Base-by-base conservation (phyloP, 2,113 vertebrate genomes). In the Edolisoma coerulescens region DNA sequence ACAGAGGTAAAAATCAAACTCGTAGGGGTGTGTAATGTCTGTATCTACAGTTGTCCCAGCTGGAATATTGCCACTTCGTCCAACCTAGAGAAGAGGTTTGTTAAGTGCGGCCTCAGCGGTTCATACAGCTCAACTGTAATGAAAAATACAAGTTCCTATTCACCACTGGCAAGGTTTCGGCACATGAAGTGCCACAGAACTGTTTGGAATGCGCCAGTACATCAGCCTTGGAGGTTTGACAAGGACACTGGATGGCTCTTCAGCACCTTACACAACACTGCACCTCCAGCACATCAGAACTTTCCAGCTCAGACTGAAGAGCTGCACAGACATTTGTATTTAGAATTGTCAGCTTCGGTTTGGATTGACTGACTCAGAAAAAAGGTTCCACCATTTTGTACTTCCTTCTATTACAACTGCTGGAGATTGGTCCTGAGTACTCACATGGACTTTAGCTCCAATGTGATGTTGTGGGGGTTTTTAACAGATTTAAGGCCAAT, bases 1-100 rank as follows among this genome's bases (percentile, higher is more conserved):
- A 98, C 99, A 99, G 98, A 99, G 99, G 98, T 99, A 99, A 99
- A 99, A 99, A 98, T 99, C 99, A 97, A 99, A 99, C 98, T 99
- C 99, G 54, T 99, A 99, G 8, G 99, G 99, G 95, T 99, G 99
- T 4, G 99, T 99, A 88, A 99, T 99, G 95, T 99, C 99, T 16
- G 99, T 99, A 88, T 99, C 99, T 76, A 99, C 99, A 37, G 99
- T 99, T 41, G 99, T 99, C 97, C 99, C 99, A 95, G 99, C 99
- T 93, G 99, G 99, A 98, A 99, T 99, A 98, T 99, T 99, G 97
- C 99, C 99, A 93, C 99, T 99, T 95, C 99, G 99, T 96, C 99
- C 99, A 83, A 99, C 99, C 99, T 99, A 95, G 30, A 74, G 61
- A 71, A 65, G 27, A 68, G 47, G 52, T 45, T 56, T 37, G 71